phyloP scores from a whole-genome alignment of 2,888 invertebrate genomes.

The Saturnia japonica region DNA sequence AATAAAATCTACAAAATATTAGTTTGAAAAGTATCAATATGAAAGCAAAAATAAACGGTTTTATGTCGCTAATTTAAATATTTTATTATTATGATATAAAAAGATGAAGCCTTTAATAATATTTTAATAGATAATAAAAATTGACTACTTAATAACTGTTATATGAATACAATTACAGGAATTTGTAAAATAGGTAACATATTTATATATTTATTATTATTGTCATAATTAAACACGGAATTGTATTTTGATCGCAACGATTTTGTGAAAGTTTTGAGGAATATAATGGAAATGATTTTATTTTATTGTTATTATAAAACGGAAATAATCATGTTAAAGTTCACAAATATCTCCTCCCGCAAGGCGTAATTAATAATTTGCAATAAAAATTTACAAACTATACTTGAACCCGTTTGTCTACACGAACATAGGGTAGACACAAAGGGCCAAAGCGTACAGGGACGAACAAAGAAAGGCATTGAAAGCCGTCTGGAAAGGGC shows the following conservation, averaged over 20 bases:
- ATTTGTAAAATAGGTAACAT: not conserved
- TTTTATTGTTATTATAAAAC: not conserved
- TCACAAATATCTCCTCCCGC: no score
- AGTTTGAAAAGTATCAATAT: not conserved
- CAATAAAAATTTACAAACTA: slow-evolving; percentile 25
- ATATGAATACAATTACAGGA: not conserved
- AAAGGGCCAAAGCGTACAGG: slow-evolving; percentile 50
- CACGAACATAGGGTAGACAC: slow-evolving; percentile 43
- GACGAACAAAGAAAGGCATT: slow-evolving; percentile 60
- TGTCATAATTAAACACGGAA: not conserved
- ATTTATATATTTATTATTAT: not conserved
- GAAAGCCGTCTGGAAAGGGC: slow-evolving; percentile 59
- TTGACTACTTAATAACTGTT: not conserved
- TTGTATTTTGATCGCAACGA: not conserved
- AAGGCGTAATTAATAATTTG: no score
- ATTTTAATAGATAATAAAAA: not conserved
- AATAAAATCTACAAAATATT: not conserved
- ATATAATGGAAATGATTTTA: not conserved
- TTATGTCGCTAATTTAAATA: not conserved
- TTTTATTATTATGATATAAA: not conserved
- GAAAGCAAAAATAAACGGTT: not conserved
- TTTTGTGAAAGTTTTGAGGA: not conserved
- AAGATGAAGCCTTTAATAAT: not conserved
- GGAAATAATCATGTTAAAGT: no score
- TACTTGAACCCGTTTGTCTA: slow-evolving; percentile 33